Base-by-base conservation (phyloP, 2,113 vertebrate species). In the Callithrix jacchus region DNA sequence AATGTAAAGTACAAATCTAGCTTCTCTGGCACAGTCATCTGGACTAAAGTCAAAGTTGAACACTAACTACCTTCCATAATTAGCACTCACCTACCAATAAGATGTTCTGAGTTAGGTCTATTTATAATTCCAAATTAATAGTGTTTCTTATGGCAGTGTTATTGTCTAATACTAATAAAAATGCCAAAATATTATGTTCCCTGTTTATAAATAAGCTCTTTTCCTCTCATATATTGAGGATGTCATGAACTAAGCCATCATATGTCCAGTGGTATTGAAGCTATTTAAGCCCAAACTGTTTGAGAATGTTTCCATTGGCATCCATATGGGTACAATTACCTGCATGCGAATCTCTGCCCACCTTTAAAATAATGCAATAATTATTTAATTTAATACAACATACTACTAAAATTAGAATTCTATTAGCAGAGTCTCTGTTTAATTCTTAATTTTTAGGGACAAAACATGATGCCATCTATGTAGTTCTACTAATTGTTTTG, bases 151-250 rank as follows among this genome's bases (percentile, higher is more conserved):
- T 17, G 9, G 37, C 27, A 93, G 13, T 42, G 49, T 66, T 89
- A 87, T 32, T 77, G 49, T 61, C 80, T 83, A 70, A 87, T 77
- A 58, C 21, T 85, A 95, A 82, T 83, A 70, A 93, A 73, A 95
- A 81, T 89, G 45, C 49, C 76, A 95, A 95, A 85, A 89, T 93
- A 97, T 81, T 40, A 93, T 82, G 70, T 86, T 93, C 6, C 49
- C 35, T 30, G 2, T 37, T 70, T 79, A 58, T 74, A 81, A 93
- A 81, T 91, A 86, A 88, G 61, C 21, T 85, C 61, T 42, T 47
- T 96, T 91, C 84, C 87, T 81, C 66, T 73, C 21, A 70, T 7
- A 70, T 20, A 66, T n/a, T 68, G 13, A 37, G 35, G 37, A 5
- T 5, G 6, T 54, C 37, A 73, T 42, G 20, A 87, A 80, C 14